Conservation (phyloP, 2,113 vertebrate species). For the Aramus guarauna region DNA sequence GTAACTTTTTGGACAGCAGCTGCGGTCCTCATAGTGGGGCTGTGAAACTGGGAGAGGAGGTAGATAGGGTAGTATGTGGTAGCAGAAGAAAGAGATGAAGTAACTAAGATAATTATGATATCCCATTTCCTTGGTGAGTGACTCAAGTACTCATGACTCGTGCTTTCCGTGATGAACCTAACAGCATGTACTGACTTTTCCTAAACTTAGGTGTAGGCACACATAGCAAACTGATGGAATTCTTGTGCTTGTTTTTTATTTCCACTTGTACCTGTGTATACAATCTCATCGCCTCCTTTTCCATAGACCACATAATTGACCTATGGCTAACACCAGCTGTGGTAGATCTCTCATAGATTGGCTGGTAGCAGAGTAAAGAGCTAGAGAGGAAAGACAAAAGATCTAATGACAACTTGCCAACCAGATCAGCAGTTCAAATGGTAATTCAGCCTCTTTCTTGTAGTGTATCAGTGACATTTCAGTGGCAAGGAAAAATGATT, state of each 20-base stretch:
- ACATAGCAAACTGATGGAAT: neutral
- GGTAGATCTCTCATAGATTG: neutral
- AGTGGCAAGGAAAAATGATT: neutral
- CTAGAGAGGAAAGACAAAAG: neutral
- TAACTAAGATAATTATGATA: conserved; percentile 20
- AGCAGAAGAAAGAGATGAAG: neutral
- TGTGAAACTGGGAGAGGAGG: neutral
- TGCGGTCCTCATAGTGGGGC: neutral
- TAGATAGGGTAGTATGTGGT: neutral
- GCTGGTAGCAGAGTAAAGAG: neutral
- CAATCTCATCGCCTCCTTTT: neutral
- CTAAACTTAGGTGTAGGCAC: neutral
- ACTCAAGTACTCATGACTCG: neutral
- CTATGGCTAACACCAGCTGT: neutral
- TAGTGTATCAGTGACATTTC: neutral
- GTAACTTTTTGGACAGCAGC: neutral
- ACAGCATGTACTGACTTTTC: neutral
- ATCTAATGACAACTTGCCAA: neutral
- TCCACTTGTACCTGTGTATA: neutral
- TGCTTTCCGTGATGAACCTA: neutral
- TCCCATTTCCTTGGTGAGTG: neutral
- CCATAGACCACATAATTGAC: neutral
- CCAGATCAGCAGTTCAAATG: neutral
- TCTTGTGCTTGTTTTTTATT: neutral
- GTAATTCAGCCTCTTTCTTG: neutral